A percentile compares a stretch with the other conserved stretches of the same genome.
These are phyloP conservation scores for Anagrus nilaparvatae DNA, from an alignment of 1,140 invertebrate species.

Conservation along the genomic window DNA sequence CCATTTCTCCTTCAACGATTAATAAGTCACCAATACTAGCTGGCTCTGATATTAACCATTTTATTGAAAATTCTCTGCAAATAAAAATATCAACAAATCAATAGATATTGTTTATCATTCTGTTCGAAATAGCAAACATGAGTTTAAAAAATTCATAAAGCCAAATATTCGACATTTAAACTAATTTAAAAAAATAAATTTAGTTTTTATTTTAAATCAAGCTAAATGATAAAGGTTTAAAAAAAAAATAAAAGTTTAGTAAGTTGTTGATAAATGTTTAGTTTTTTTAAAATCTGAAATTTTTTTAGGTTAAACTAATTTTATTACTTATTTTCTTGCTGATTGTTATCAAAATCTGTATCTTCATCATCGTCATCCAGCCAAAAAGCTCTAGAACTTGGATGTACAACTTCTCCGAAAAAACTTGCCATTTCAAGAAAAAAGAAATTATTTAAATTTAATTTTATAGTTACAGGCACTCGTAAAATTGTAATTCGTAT, in stretches of 20 bases:
- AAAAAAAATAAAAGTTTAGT: too few relatives aligned
- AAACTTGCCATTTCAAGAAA: conserved; percentile 32
- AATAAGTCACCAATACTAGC: conserved; percentile 23
- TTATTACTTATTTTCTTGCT: conserved; percentile 19
- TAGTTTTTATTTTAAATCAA: not conserved
- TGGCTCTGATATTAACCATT: conserved; percentile 25
- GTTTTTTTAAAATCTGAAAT: too few relatives aligned
- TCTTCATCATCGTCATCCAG: conserved; percentile 28
- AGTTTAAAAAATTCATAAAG: not conserved
- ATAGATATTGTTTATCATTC: too few relatives aligned
- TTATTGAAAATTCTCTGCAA: conserved; percentile 20
- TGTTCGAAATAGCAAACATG: not conserved
- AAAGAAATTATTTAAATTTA: too few relatives aligned
- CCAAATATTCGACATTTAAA: not conserved
- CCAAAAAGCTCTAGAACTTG: conserved; percentile 36
- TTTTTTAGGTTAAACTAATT: not conserved
- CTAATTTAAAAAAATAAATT: conserved; percentile 1
- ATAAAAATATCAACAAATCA: not conserved
- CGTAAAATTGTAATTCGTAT: too few relatives aligned
- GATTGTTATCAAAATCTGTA: conserved; percentile 12
- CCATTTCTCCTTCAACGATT: conserved; percentile 27
- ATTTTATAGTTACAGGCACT: too few relatives aligned
- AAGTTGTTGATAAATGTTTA: too few relatives aligned
- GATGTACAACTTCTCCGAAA: conserved; percentile 33
- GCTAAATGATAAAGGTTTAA: not conserved